phyloP scores from a whole-genome alignment of 2,797 vertebrate species.

The Enteromius thamalakanensis region DNA sequence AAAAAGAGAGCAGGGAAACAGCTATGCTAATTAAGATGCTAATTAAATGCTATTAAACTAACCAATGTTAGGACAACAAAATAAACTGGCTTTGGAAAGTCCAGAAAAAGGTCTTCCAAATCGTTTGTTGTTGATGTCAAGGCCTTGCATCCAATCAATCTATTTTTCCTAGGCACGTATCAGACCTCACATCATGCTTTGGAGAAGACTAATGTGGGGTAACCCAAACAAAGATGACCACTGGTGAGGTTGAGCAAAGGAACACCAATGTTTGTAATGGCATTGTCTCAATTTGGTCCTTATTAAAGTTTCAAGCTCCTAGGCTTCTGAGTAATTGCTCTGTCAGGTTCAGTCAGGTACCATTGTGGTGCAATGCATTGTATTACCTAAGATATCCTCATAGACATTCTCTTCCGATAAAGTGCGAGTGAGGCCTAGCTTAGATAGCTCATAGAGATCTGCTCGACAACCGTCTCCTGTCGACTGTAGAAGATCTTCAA shows the following conservation, averaged over 20 bases:
- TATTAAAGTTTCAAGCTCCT: slow-evolving; percentile 28
- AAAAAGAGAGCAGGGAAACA: background rate
- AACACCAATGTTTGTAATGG: slow-evolving; percentile 34
- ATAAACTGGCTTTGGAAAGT: background rate
- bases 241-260: slow-evolving; percentile 25
- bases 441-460: slow-evolving; percentile 93
- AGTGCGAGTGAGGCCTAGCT: slow-evolving; percentile 91
- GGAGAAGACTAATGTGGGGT: slow-evolving; percentile 35
- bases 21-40: background rate
- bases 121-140: background rate
- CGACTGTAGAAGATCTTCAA: slow-evolving; percentile 92
- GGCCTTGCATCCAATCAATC: background rate
- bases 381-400: slow-evolving; percentile 93
- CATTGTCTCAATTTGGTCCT: slow-evolving; percentile 24
- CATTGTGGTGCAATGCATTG: background rate
- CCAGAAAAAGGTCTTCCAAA: background rate
- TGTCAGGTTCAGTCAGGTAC: background rate
- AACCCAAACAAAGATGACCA: slow-evolving; percentile 27
- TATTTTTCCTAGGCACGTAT: slow-evolving; percentile 38
- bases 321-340: background rate
- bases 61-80: background rate
- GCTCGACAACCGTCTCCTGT: slow-evolving; percentile 83
- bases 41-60: background rate
- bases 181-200: slow-evolving; percentile 60
- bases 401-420: slow-evolving; percentile 98